Evolutionary conservation across 2,797 vertebrate species (phyloP).

Genomic region (Adrianichthys oophorus): DNA sequence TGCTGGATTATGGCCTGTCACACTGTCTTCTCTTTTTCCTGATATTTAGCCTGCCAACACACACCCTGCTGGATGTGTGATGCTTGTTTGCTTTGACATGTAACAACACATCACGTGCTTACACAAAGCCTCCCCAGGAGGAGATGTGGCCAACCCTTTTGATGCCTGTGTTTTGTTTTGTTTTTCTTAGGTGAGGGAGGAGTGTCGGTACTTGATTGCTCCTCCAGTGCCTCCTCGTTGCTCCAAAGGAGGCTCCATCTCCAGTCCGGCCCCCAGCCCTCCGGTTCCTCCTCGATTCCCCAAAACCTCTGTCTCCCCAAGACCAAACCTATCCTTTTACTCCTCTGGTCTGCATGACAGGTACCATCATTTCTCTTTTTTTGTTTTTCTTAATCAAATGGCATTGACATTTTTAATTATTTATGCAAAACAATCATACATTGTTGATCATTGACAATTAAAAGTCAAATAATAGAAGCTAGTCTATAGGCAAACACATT

Average conservation of each 20-base stretch:
- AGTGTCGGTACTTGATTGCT: conserved; percentile 93
- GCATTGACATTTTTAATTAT: too few species aligned
- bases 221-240: conserved; percentile 93
- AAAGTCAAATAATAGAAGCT: too few species aligned
- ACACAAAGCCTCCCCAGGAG: conserved; percentile 23
- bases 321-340: conserved; percentile 91
- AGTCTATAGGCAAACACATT: too few species aligned
- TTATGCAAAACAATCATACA: too few species aligned
- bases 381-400: too few species aligned
- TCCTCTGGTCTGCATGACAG: conserved; percentile 91
- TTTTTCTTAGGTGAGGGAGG: conserved; percentile 88
- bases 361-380: conserved; percentile 64
- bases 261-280: conserved; percentile 81
- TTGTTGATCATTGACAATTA: too few species aligned
- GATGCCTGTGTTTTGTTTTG: conserved; percentile 18
- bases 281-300: conserved; percentile 86
- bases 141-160: conserved; percentile 21
- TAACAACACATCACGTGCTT: conserved; percentile 29
- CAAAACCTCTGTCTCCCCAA: conserved; percentile 80
- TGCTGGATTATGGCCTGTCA: conserved; percentile 66
- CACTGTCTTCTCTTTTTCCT: conserved; percentile 47
- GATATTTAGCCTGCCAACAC: conserved; percentile 67
- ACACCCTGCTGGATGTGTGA: conserved; percentile 5
- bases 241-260: conserved; percentile 71
- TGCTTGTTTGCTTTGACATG: conserved; percentile 58